Evolutionary conservation across 2,888 invertebrate species (phyloP).

Genomic region (Rhingia rostrata): DNA sequence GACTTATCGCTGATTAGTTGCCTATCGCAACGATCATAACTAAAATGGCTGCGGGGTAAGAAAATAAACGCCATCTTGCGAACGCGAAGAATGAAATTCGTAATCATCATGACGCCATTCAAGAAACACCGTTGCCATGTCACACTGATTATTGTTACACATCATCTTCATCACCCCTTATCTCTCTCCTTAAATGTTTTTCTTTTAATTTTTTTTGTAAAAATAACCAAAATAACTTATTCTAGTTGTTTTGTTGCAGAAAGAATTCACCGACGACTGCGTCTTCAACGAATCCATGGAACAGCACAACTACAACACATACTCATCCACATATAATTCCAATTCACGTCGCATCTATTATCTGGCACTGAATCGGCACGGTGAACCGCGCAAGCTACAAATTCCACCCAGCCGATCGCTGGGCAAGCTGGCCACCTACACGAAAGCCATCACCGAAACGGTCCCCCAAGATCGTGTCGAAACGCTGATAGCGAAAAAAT

Average conservation of each 20-base stretch:
- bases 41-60: no score
- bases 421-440: conserved; percentile 90
- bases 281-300: conserved; percentile 94
- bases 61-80: no score
- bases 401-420: conserved; percentile 87
- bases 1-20: no score
- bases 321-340: conserved; percentile 90
- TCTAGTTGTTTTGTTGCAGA: conserved; percentile 87
- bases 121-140: no score
- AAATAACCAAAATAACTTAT: conserved; percentile 77
- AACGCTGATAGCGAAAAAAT: conserved; percentile 84
- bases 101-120: no score
- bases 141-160: no score
- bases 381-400: conserved; percentile 89
- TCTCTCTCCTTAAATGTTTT: neutral
- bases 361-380: conserved; percentile 90
- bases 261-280: conserved; percentile 92
- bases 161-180: neutral
- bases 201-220: conserved; percentile 58
- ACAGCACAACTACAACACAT: conserved; percentile 93
- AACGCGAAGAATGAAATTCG: no score
- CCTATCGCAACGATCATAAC: no score
- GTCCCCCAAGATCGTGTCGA: conserved; percentile 84
- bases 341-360: conserved; percentile 88
- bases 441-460: conserved; percentile 87